Conservation (phyloP, 2,113 vertebrate genomes). For the Cromileptes altivelis region DNA sequence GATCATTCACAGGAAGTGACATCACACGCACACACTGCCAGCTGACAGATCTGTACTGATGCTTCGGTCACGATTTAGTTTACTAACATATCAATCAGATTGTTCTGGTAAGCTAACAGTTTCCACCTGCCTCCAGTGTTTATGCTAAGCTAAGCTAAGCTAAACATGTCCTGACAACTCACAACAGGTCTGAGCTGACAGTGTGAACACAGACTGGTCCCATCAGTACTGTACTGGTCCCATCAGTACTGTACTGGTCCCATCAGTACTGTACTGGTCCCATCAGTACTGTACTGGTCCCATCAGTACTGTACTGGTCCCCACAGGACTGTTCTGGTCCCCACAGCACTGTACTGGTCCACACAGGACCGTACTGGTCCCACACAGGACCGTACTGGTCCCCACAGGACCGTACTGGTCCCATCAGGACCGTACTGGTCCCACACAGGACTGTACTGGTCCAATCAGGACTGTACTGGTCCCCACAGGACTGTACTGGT, state of each 20-base stretch:
- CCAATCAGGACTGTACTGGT: too few relatives aligned
- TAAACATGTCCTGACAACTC: background rate
- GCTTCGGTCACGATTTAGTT: background rate
- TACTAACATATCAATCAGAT: too few relatives aligned
- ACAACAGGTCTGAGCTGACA: slow-evolving; percentile 33
- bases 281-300: background rate
- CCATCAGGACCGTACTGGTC: too few relatives aligned
- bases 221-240: background rate
- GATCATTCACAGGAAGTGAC: slow-evolving; percentile 11
- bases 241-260: too few relatives aligned
- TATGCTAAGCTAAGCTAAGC: background rate
- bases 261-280: too few relatives aligned
- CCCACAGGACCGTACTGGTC: too few relatives aligned
- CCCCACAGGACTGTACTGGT: background rate
- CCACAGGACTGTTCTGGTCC: too few relatives aligned
- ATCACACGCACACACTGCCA: slow-evolving; percentile 10
- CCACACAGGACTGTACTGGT: too few relatives aligned
- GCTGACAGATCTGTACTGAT: background rate
- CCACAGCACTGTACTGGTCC: too few relatives aligned
- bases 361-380: too few relatives aligned
- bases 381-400: too few relatives aligned
- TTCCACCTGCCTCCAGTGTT: background rate
- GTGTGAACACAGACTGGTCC: slow-evolving; percentile 23
- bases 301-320: background rate
- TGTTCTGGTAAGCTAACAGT: background rate